Base-by-base conservation (phyloP, 2,113 vertebrate species). In the Xenus cinereus region DNA sequence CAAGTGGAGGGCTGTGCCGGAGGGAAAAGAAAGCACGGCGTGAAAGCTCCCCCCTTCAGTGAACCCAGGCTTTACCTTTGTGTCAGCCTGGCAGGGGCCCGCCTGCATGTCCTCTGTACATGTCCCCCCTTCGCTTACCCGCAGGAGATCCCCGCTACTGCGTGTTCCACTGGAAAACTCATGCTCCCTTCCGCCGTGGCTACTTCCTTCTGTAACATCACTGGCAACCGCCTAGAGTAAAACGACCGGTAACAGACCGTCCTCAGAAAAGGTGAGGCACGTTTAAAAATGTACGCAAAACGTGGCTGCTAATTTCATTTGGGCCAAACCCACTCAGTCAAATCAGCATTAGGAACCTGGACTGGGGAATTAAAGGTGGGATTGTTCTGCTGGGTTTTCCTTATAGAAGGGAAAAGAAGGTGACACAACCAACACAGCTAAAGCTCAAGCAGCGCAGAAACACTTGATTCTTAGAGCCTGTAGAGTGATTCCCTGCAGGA, bases 321-420 rank as follows among this genome's bases (percentile, higher is more conserved):
- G 63, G 63, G 74, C 11, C 59, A 69, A 92, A 81, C 19, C 28
- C 67, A 26, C 26, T 46, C 33, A 37, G 51, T 69, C 35, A 62
- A 68, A 78, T 50, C n/a, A 23, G 54, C 0, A 0, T n/a, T 5
- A 59, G 41, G 28, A 87, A 66, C 10, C 8, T 17, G 26, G 33
- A 26, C 28, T 6, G 5, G 50, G 28, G 57, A 85, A 45, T 43
- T 87, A 46, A 66, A 62, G 28, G 57, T 59, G 77, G 30, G 32
- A 53, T 60, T 67, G 26, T 53, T 77, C n/a, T 76, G 45, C 60
- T 90, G 54, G n/a, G 13, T 64, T 87, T 93, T 76, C 35, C 41
- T 64, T 50, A 6, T 1, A 80, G 53, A 39, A 80, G 28, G 54
- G 80, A 32, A 80, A 80, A 90, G 21, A 33, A 76, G 21, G 7